Evolutionary conservation across 2,888 invertebrate species (phyloP).

Genomic region (Ochropleura plecta): DNA sequence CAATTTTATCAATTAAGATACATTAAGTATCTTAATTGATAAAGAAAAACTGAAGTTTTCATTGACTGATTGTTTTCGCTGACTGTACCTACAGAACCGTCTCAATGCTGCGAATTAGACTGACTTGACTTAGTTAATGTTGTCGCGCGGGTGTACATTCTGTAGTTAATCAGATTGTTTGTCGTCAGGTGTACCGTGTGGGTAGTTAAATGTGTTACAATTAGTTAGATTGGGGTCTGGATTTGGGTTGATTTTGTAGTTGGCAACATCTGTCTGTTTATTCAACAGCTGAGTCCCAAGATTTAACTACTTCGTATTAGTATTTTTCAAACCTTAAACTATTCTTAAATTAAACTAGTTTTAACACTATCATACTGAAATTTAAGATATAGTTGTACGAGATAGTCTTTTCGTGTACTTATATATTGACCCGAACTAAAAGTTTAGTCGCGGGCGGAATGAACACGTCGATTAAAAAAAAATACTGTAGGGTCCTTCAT

Average conservation of each 20-base stretch:
- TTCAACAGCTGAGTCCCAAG: neutral
- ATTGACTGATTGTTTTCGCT: too few relatives aligned
- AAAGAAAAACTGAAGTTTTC: too few relatives aligned
- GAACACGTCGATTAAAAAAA: neutral
- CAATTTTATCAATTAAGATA: too few relatives aligned
- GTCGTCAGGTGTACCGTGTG: slow-evolving; percentile 43
- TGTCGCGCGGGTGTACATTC: slow-evolving; percentile 29
- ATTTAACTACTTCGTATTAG: neutral
- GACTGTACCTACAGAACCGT: slow-evolving; percentile 12
- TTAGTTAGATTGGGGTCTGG: slow-evolving; percentile 19
- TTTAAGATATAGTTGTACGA: neutral
- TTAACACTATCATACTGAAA: neutral
- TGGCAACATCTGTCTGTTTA: neutral
- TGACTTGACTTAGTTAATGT: slow-evolving; percentile 31
- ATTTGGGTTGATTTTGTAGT: slow-evolving; percentile 21
- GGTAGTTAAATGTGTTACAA: slow-evolving; percentile 41
- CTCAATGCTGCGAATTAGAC: slow-evolving; percentile 36
- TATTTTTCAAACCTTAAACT: neutral
- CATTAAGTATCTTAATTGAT: too few relatives aligned
- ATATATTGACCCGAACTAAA: neutral
- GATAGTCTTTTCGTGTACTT: neutral
- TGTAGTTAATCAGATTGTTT: slow-evolving; percentile 43
- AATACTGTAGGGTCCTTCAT: neutral
- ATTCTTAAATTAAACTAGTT: neutral
- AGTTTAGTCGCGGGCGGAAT: too few relatives aligned